Evolutionary conservation across 2,888 invertebrate species (phyloP), one percentile per base, ranked within the genome.

Genomic region (Euproctis similis): DNA sequence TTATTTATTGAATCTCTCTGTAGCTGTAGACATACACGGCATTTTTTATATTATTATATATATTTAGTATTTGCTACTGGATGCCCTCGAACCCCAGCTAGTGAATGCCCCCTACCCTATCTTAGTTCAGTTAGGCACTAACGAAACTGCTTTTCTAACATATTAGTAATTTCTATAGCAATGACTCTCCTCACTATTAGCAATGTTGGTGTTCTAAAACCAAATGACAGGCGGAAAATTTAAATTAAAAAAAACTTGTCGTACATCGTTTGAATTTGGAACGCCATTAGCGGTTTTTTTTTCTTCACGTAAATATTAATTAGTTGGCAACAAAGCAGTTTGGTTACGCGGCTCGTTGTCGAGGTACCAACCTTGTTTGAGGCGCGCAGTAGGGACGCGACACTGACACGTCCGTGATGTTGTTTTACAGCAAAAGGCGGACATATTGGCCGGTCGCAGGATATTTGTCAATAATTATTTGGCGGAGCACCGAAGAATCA

Each of bases 391-490:
- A 27, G 55, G 63, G 44, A 33, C 48, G 48, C 45, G 45, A 36
- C 30, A 73, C 68, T 80, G 71, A 78, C 72, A 60, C 69, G 61
- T 53, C 63, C 71, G 67, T 72, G 60, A 63, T 71, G 59, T 81
- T 81, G 66, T 81, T 85, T 85, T 85, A 45, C 85, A 85, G 85
- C 85, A 85, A 85, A 84, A 85, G 70, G 85, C 85, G 75, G 85
- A 85, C 75, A 82, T 85, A 67, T 74, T 85, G 85, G 85, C 85
- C 72, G 85, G 85, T 58, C 85, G 85, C 68, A 77, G 85, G 72
- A 84, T 85, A 74, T 85, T 85, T 84, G 85, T 85, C 75, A 85
- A 85, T 85, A 85, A 85, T 85, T 85, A 85, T 85, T 85, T 85
- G 85, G 85, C 85, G 61, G 85, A 85, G 65, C 85, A 85, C 69